phyloP scores from a whole-genome alignment of 2,888 invertebrate species.

The Tipula lateralis region DNA sequence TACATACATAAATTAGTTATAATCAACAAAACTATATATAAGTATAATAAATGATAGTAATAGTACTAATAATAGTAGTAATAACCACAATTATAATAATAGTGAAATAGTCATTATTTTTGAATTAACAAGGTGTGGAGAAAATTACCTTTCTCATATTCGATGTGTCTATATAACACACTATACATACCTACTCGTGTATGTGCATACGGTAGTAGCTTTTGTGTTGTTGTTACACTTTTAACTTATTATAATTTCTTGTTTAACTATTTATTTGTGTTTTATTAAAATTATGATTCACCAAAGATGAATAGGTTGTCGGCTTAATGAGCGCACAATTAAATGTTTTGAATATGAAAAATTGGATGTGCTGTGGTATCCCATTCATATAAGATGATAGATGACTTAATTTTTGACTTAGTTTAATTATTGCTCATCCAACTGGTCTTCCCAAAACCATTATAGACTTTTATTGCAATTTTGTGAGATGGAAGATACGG shows the following conservation, averaged over 20 bases:
- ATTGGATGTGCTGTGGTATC: too few species aligned
- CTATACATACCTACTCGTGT: too few species aligned
- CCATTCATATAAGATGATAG: too few species aligned
- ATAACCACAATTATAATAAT: background rate
- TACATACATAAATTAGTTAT: background rate
- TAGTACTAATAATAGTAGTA: background rate
- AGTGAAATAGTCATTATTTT: constrained; percentile 51
- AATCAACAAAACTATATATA: background rate
- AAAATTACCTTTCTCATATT: constrained; percentile 37
- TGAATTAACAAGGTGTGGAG: constrained; percentile 54
- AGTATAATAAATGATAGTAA: background rate
- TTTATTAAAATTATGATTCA: background rate
- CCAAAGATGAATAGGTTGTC: too few species aligned
- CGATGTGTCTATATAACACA: background rate
- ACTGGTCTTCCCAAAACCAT: too few species aligned
- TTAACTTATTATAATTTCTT: background rate
- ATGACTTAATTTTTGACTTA: too few species aligned
- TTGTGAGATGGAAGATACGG: too few species aligned
- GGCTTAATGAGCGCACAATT: too few species aligned
- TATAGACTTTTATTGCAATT: too few species aligned
- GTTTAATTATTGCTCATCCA: too few species aligned
- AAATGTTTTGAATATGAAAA: too few species aligned
- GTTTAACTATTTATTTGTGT: background rate
- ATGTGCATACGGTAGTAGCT: background rate
- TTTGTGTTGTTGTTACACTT: background rate